Base-by-base conservation (phyloP, 2,797 vertebrate species). In the Sphaeramia orbicularis region DNA sequence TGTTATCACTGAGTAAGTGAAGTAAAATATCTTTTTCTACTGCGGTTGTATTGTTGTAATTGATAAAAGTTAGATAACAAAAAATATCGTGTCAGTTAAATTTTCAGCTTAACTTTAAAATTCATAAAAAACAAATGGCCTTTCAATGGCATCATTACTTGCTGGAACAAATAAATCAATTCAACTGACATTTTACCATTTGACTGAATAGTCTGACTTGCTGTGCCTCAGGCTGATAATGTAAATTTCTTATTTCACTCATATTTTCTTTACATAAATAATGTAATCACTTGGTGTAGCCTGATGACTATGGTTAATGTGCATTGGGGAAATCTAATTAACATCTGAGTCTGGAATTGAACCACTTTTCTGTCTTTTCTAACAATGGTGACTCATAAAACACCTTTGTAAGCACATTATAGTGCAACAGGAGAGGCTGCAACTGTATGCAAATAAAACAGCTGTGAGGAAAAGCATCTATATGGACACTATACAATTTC, bases 161-260 rank as follows among this genome's bases (percentile, higher is more conserved):
- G 35, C 62, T 55, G 6, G 42, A 42, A 83, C 75, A 73, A 83
- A 87, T 76, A 79, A 70, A 89, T 92, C 82, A 80, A 81, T 89
- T 71, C 55, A 70, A 55, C 73, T 86, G 87, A 82, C 87, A 82
- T 90, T 85, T 91, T 80, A 75, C 81, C 64, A 71, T 84, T 91
- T 89, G 76, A 86, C 82, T 74, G 78, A 87, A 49, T 37, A 78
- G 65, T 76, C 79, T 72, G 61, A 82, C 69, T 70, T 63, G 32
- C 70, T 55, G 35, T 12, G 81, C 86, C 85, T 69, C 16, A 21
- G 78, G 83, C 80, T 81, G 40, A 69, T 65, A 70, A 77, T 60
- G 76, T 76, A 57, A 78, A 80, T 67, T 78, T 47, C 50, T 47
- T 80, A 61, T 80, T 85, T 71, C 58, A 44, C 43, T 81, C 61